Conservation (phyloP, 2,797 vertebrate species). For the Silurus lanzhouensis region DNA sequence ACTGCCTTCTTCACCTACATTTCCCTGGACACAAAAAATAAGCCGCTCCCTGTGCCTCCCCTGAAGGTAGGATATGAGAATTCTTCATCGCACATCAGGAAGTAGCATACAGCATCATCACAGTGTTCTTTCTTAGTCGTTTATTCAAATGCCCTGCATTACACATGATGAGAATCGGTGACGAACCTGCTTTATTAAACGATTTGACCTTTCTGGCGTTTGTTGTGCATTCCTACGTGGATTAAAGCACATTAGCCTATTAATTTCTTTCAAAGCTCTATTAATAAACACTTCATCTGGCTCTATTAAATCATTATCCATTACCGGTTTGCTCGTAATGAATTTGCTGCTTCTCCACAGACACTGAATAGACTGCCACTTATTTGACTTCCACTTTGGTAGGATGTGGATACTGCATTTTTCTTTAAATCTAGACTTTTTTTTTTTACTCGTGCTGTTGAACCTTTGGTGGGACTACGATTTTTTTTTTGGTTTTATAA, state of each 20-base stretch:
- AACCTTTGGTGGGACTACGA: background rate
- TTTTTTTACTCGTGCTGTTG: background rate
- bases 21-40: slow-evolving; percentile 88
- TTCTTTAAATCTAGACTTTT: background rate
- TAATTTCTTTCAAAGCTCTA: slow-evolving; percentile 1
- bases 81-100: background rate
- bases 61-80: slow-evolving; percentile 80
- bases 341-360: background rate
- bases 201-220: background rate
- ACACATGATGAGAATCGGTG: slow-evolving; percentile 5
- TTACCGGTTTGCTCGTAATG: background rate
- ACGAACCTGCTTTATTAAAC: slow-evolving; percentile 8
- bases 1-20: slow-evolving; percentile 94
- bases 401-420: background rate
- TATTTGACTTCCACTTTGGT: background rate
- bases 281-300: slow-evolving; percentile 1
- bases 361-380: background rate
- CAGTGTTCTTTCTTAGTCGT: background rate
- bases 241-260: background rate
- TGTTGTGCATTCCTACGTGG: background rate
- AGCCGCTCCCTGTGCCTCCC: slow-evolving; percentile 79
- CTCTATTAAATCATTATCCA: background rate
- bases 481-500: background rate
- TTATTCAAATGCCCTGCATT: background rate
- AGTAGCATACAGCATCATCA: background rate